Percentiles rank a stretch among this genome's conserved stretches.
Evolutionary conservation across 2,888 invertebrate species (phyloP).

Genomic region (Eremobia ochroleuca): DNA sequence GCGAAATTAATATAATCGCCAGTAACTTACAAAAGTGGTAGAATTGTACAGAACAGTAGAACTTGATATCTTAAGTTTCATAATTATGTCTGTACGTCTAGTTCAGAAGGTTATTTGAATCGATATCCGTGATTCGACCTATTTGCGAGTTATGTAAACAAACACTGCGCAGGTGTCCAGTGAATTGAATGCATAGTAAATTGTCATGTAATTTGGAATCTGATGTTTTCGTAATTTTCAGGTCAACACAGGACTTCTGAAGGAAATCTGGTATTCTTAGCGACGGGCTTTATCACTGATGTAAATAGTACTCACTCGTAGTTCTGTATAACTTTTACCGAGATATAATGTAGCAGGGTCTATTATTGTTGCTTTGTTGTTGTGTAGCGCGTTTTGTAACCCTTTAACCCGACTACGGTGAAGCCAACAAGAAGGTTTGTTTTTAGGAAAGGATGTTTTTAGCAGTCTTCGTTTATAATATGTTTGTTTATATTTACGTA

Average conservation of each 20-base stretch:
- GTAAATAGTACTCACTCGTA: not conserved
- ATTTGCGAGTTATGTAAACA: not conserved
- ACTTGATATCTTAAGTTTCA: not conserved
- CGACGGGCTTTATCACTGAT: not conserved
- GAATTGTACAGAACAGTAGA: too few species aligned
- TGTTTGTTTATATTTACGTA: not conserved
- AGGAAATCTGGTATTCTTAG: not conserved
- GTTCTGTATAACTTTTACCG: not conserved
- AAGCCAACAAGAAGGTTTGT: not conserved
- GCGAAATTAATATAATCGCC: not conserved
- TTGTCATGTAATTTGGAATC: not conserved
- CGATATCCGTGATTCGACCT: too few species aligned
- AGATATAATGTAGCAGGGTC: not conserved
- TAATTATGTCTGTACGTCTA: not conserved
- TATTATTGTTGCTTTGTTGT: not conserved
- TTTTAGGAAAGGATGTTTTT: not conserved
- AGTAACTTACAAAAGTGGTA: not conserved
- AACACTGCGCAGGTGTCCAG: not conserved
- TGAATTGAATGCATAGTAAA: not conserved
- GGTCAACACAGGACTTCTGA: not conserved
- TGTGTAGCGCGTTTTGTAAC: not conserved
- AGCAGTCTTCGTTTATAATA: too few species aligned
- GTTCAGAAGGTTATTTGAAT: not conserved
- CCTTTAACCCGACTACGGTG: not conserved
- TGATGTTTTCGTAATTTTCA: not conserved